phyloP scores from a whole-genome alignment of 2,797 vertebrate genomes.

The Acridotheres tristis region DNA sequence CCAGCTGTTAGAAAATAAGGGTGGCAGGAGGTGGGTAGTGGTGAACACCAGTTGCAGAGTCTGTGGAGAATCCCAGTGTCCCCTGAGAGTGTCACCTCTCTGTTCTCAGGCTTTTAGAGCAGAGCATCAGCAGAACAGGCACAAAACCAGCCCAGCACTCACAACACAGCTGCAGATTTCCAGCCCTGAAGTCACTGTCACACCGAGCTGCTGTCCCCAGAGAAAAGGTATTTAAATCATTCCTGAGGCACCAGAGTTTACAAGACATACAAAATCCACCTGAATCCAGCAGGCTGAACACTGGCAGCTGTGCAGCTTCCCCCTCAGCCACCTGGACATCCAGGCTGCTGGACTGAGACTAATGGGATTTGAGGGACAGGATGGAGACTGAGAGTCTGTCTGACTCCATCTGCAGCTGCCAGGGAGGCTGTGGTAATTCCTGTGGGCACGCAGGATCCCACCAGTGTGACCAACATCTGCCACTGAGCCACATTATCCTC shows the following conservation, averaged over 20 bases:
- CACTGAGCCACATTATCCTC: neutral
- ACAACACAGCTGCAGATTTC: neutral
- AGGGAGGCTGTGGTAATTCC: neutral
- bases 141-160: neutral
- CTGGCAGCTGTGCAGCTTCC: neutral
- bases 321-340: neutral
- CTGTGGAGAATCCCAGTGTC: neutral
- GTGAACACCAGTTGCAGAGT: neutral
- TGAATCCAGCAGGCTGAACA: neutral
- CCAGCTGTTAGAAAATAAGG: neutral
- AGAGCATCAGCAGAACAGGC: neutral
- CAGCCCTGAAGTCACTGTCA: neutral
- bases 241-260: neutral
- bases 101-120: neutral
- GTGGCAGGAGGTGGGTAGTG: neutral
- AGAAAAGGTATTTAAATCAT: neutral
- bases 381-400: neutral
- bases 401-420: conserved; percentile 20
- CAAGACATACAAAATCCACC: neutral
- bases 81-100: neutral
- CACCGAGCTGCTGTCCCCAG: neutral
- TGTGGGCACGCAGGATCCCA: neutral
- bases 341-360: neutral
- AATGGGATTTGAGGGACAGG: neutral
- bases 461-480: neutral